Evolutionary conservation across 1,140 invertebrate genomes (phyloP).

Genomic region (Monomorium pharaonis): DNA sequence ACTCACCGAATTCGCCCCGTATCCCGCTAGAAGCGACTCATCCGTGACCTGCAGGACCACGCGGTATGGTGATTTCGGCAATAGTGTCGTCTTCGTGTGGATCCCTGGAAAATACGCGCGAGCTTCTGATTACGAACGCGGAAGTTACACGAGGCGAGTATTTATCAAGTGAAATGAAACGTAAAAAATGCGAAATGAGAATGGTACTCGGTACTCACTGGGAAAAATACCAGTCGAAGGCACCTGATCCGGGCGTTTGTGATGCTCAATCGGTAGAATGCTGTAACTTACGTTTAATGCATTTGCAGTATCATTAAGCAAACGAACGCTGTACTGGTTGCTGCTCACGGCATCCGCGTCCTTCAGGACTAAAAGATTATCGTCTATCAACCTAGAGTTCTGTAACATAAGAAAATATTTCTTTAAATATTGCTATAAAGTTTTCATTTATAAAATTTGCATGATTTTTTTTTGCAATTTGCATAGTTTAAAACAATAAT

Average conservation of each 20-base stretch:
- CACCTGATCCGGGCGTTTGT: conserved; percentile 62
- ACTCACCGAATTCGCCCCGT: conserved; percentile 80
- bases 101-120: conserved; percentile 72
- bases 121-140: background rate
- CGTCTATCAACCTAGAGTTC: conserved; percentile 78
- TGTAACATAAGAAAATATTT: conserved; percentile 53
- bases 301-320: conserved; percentile 77
- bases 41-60: conserved; percentile 82
- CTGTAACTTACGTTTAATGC: conserved; percentile 78
- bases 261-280: conserved; percentile 76
- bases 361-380: conserved; percentile 77
- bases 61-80: conserved; percentile 83
- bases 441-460: too few relatives aligned
- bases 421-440: background rate
- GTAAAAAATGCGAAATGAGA: background rate
- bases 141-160: background rate
- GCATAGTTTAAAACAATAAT: too few relatives aligned
- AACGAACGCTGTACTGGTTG: conserved; percentile 77
- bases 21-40: conserved; percentile 76
- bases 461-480: too few relatives aligned
- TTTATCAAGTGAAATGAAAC: background rate
- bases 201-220: conserved; percentile 72
- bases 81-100: conserved; percentile 76
- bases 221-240: conserved; percentile 78
- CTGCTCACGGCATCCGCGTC: conserved; percentile 77